Percentiles rank a stretch among this genome's conserved stretches.
phyloP scores from a whole-genome alignment of 2,113 vertebrate genomes.

The Macroglossus sobrinus region DNA sequence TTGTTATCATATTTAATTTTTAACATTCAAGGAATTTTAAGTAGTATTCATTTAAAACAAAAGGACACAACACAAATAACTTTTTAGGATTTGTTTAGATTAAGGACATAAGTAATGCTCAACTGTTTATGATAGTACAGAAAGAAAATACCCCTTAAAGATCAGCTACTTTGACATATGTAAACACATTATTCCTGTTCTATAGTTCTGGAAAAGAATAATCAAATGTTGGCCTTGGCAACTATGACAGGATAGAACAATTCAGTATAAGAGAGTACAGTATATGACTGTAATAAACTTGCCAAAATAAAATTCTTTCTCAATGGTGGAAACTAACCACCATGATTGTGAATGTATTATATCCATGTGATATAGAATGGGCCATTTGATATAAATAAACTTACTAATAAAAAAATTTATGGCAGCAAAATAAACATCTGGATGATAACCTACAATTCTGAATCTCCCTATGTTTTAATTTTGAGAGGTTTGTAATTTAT shows the following conservation, averaged over 20 bases:
- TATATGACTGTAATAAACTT: slow-evolving; percentile 26
- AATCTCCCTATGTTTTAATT: slow-evolving; percentile 2
- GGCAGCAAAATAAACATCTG: slow-evolving; percentile 34
- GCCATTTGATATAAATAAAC: slow-evolving; percentile 62
- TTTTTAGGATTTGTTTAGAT: background rate
- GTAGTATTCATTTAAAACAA: slow-evolving; percentile 36
- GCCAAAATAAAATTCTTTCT: slow-evolving; percentile 20
- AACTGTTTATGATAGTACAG: background rate
- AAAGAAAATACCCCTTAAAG: background rate
- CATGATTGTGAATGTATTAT: background rate
- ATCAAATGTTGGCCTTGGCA: background rate
- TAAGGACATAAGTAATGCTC: background rate
- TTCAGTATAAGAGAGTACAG: slow-evolving; percentile 44
- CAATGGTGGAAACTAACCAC: slow-evolving; percentile 27
- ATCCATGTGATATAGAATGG: slow-evolving; percentile 20
- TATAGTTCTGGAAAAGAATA: slow-evolving; percentile 49
- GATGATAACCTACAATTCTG: background rate
- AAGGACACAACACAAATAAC: background rate
- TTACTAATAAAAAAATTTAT: slow-evolving; percentile 44
- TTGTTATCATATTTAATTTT: slow-evolving; percentile 34
- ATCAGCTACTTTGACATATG: slow-evolving; percentile 3
- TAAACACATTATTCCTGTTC: slow-evolving; percentile 18
- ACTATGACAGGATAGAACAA: slow-evolving; percentile 47
- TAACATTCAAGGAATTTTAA: slow-evolving; percentile 20
- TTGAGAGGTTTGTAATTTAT: slow-evolving; percentile 51